Conservation (phyloP, 2,888 invertebrate genomes). For the Allolobophora icterica region DNA sequence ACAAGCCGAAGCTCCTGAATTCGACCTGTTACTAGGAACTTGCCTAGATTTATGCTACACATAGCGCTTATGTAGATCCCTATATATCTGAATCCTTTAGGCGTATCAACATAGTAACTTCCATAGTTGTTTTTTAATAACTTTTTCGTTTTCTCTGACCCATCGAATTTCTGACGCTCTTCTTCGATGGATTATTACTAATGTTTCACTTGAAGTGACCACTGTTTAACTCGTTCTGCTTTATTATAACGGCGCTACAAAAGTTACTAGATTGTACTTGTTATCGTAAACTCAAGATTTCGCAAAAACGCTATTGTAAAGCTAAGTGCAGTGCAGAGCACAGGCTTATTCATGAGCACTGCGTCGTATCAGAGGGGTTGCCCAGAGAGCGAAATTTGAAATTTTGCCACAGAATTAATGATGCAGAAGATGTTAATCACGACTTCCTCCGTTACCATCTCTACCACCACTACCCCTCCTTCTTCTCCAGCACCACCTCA, state of each 20-base stretch:
- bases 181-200: background rate
- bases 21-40: background rate
- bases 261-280: background rate
- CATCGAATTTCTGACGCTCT: background rate
- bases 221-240: background rate
- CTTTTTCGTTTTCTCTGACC: background rate
- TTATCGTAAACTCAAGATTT: too few relatives aligned
- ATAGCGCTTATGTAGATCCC: background rate
- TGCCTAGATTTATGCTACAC: background rate
- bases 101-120: background rate
- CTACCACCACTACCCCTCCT: too few relatives aligned
- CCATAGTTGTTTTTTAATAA: background rate
- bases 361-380: too few relatives aligned
- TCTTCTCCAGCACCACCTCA: too few relatives aligned
- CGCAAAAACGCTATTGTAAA: too few relatives aligned
- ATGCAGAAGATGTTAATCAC: too few relatives aligned
- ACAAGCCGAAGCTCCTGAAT: conserved; percentile 32
- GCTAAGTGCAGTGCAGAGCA: too few relatives aligned
- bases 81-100: too few relatives aligned
- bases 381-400: too few relatives aligned
- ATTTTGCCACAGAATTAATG: too few relatives aligned
- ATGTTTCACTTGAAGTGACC: background rate
- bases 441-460: too few relatives aligned
- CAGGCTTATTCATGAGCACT: too few relatives aligned
- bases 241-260: background rate